These are phyloP conservation scores for Lasioglossum zephyrum DNA, from an alignment of 2,888 invertebrate genomes.

Conservation along the genomic window DNA sequence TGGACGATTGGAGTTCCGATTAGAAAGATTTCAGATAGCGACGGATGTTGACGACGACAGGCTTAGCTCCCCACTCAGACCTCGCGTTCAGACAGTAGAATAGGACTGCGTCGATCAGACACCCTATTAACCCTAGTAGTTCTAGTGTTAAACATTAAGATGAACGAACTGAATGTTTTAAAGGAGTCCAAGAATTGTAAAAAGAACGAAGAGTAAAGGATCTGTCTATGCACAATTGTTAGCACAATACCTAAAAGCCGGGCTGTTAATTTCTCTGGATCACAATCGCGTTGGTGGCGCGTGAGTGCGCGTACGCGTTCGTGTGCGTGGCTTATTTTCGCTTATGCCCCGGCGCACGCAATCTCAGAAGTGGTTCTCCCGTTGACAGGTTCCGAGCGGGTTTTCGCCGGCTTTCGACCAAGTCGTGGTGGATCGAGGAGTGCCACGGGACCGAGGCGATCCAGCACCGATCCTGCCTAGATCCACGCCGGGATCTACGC, in stretches of 20 bases:
- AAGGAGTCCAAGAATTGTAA: not conserved
- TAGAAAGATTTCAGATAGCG: too few species aligned
- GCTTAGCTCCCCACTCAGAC: too few species aligned
- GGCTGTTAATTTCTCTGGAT: not conserved
- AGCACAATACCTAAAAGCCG: not conserved
- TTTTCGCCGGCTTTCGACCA: conserved; percentile 43
- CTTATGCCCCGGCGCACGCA: conserved; percentile 76
- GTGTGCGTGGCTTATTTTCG: conserved; percentile 77
- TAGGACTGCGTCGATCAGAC: too few species aligned
- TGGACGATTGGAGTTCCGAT: too few species aligned
- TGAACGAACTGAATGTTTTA: not conserved
- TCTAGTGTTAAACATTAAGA: too few species aligned
- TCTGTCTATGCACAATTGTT: too few species aligned
- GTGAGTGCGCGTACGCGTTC: conserved; percentile 50
- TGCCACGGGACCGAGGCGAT: conserved; percentile 17
- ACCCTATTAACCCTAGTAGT: too few species aligned
- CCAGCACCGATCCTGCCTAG: not conserved
- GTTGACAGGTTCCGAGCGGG: conserved; percentile 75
- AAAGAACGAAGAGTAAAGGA: not conserved
- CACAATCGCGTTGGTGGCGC: not conserved
- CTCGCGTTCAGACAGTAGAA: too few species aligned
- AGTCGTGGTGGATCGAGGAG: conserved; percentile 20
- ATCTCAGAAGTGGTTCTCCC: conserved; percentile 78
- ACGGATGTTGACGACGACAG: too few species aligned
- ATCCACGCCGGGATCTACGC: conserved; percentile 7